Conservation (phyloP, 2,888 invertebrate genomes). For the Anarsia innoxiella region DNA sequence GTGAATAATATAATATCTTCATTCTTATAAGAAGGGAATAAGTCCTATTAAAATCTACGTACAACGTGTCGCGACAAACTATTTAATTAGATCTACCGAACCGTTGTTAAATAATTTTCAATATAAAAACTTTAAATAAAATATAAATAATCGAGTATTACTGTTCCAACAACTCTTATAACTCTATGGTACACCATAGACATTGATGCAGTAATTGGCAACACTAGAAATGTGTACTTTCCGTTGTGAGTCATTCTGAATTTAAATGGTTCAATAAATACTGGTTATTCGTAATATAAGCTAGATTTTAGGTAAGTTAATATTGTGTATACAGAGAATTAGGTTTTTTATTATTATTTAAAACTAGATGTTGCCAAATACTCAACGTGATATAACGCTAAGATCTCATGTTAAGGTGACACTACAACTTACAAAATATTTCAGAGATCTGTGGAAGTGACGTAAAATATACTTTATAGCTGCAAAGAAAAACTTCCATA, state of each 20-base stretch:
- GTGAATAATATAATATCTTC: constrained; percentile 57
- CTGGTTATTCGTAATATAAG: too few species aligned
- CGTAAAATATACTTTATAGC: constrained; percentile 27
- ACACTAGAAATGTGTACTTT: too few species aligned
- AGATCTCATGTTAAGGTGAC: constrained; percentile 24
- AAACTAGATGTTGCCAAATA: constrained; percentile 10
- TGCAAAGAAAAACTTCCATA: constrained; percentile 32
- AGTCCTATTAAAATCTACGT: constrained; percentile 63
- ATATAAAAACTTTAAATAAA: constrained; percentile 65
- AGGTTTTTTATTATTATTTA: constrained; percentile 22
- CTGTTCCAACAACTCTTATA: constrained; percentile 66
- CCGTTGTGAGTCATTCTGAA: too few species aligned
- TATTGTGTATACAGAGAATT: too few species aligned
- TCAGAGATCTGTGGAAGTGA: constrained; percentile 54
- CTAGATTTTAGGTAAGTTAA: too few species aligned
- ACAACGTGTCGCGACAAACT: constrained; percentile 57
- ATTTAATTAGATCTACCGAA: constrained; percentile 44
- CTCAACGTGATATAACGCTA: constrained; percentile 2
- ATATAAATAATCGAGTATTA: constrained; percentile 74
- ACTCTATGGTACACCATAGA: constrained; percentile 66
- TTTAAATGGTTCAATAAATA: too few species aligned
- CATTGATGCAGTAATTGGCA: constrained; percentile 15
- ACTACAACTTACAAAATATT: constrained; percentile 36
- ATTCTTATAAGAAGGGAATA: constrained; percentile 49
- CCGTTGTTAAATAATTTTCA: constrained; percentile 47